Conservation (phyloP, 2,888 invertebrate species). For the Drosophila acutilabella region DNA sequence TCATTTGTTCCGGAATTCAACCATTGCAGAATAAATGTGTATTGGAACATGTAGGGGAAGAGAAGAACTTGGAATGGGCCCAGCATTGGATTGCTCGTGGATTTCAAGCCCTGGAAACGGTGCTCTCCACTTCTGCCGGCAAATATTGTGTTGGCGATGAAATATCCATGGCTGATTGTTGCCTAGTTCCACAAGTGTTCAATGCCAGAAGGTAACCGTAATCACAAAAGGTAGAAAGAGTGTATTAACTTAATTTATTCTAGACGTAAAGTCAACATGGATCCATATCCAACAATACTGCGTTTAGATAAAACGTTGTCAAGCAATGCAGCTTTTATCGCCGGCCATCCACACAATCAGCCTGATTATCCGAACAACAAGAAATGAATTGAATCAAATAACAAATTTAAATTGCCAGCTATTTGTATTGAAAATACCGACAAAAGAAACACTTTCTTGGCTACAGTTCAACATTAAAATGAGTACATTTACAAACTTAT, state of each 20-base stretch:
- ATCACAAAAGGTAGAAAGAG: background rate
- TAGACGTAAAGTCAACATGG: conserved; percentile 95
- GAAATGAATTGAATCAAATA: conserved; percentile 83
- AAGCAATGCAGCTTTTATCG: conserved; percentile 94
- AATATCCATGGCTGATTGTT: conserved; percentile 96
- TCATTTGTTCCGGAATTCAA: conserved; percentile 97
- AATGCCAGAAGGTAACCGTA: conserved; percentile 88
- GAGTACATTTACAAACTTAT: background rate
- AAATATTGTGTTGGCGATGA: conserved; percentile 97
- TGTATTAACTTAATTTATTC: background rate
- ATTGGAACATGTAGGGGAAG: conserved; percentile 92
- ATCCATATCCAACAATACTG: conserved; percentile 94
- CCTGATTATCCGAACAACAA: conserved; percentile 95
- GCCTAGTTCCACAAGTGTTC: conserved; percentile 97
- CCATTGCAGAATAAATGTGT: conserved; percentile 96
- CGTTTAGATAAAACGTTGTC: conserved; percentile 93
- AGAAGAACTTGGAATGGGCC: conserved; percentile 95
- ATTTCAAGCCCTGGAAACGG: conserved; percentile 94
- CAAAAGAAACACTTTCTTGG: too few relatives aligned
- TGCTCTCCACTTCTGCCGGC: conserved; percentile 92
- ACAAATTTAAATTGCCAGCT: background rate
- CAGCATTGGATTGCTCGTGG: conserved; percentile 96
- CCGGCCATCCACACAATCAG: conserved; percentile 95
- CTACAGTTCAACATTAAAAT: background rate
- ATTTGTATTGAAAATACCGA: too few relatives aligned